Conservation (phyloP, 1,140 invertebrate species). For the Listronotus oregonensis region DNA sequence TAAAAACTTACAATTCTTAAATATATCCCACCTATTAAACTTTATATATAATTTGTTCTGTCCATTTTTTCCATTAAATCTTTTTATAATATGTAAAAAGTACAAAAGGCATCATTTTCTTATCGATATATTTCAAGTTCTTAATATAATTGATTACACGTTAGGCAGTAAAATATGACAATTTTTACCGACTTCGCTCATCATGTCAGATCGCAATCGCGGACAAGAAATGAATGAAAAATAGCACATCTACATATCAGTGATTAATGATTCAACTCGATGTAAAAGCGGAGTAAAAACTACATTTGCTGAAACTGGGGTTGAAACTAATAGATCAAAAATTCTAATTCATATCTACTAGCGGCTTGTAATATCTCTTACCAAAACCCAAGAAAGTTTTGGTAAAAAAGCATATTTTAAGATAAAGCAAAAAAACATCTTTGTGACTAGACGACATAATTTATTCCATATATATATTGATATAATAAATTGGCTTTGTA, state of each 20-base stretch:
- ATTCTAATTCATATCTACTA: constrained; percentile 32
- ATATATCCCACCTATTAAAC: no score
- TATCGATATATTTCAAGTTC: constrained; percentile 22
- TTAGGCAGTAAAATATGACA: constrained; percentile 36
- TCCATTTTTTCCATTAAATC: no score
- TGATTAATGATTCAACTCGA: constrained; percentile 34
- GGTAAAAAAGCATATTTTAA: not conserved
- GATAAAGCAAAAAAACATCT: not conserved
- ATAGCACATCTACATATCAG: constrained; percentile 37
- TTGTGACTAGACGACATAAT: no score
- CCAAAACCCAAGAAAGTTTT: constrained; percentile 6
- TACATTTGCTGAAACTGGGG: constrained; percentile 26
- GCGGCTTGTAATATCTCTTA: constrained; percentile 21
- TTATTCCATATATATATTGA: no score
- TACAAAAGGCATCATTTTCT: constrained; percentile 30
- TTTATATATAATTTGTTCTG: no score
- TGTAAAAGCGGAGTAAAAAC: constrained; percentile 26
- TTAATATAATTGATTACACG: constrained; percentile 35
- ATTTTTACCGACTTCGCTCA: constrained; percentile 34
- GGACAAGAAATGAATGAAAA: constrained; percentile 54
- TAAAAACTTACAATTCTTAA: no score
- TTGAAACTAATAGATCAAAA: constrained; percentile 36
- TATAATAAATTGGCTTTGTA: no score
- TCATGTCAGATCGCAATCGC: constrained; percentile 71
- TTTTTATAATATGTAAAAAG: no score